Percentiles rank a stretch among this genome's conserved stretches.
Evolutionary conservation across 2,113 vertebrate species (phyloP).

Genomic region (Oncorhynchus clarkii): DNA sequence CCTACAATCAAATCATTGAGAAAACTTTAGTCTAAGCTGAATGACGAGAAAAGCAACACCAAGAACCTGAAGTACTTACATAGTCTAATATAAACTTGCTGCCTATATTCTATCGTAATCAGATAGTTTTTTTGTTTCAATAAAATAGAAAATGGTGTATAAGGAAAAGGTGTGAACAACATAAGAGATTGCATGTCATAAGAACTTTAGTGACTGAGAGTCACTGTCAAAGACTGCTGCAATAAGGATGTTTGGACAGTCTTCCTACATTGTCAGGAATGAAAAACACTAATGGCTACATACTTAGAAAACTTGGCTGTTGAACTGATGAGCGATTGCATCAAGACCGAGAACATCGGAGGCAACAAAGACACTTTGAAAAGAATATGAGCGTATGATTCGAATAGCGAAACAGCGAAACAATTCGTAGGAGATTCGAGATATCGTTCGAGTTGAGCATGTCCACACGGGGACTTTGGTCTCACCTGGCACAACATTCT

Average conservation of each 20-base stretch:
- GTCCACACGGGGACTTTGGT: slow-evolving; percentile 35
- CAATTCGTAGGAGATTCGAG: slow-evolving; percentile 50
- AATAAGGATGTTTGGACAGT: slow-evolving; percentile 26
- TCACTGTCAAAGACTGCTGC: slow-evolving; percentile 29
- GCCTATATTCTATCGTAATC: not conserved
- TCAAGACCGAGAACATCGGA: slow-evolving; percentile 54
- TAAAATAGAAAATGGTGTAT: slow-evolving; percentile 5
- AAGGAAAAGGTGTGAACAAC: slow-evolving; percentile 6
- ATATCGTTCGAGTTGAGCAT: slow-evolving; percentile 56
- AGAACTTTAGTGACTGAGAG: slow-evolving; percentile 34
- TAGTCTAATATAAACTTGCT: slow-evolving; percentile 23
- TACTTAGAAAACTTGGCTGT: slow-evolving; percentile 16
- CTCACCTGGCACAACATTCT: slow-evolving; percentile 78
- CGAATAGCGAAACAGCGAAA: slow-evolving; percentile 61
- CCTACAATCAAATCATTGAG: not conserved
- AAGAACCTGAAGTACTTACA: slow-evolving; percentile 21
- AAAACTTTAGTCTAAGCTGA: not conserved
- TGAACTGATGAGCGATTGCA: slow-evolving; percentile 34
- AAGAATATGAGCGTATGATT: slow-evolving; percentile 46
- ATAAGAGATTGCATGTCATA: slow-evolving; percentile 17
- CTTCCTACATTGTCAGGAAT: slow-evolving; percentile 31
- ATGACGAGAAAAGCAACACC: slow-evolving; percentile 14
- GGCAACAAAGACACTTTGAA: slow-evolving; percentile 53
- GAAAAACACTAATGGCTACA: slow-evolving; percentile 30
- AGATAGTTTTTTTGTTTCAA: not conserved